These are phyloP conservation scores for Thyatira batis DNA, from an alignment of 2,888 invertebrate species.

Conservation along the genomic window DNA sequence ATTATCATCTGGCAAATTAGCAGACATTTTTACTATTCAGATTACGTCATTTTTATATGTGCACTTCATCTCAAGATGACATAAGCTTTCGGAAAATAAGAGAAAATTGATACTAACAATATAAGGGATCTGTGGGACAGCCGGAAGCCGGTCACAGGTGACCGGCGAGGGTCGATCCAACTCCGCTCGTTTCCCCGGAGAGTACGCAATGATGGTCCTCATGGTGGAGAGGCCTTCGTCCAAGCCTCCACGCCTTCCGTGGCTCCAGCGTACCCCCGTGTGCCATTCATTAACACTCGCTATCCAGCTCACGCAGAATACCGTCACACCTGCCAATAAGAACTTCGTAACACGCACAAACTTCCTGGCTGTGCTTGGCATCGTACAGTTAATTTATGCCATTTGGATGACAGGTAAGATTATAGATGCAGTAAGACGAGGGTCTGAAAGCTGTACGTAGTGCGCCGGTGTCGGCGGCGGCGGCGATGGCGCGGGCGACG, in stretches of 20 bases:
- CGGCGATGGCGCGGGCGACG: constrained; percentile 38
- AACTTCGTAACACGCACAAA: constrained; percentile 64
- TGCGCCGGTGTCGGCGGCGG: constrained; percentile 38
- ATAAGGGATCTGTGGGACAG: constrained; percentile 54
- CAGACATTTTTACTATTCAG: constrained; percentile 3
- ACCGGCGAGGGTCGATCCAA: constrained; percentile 73
- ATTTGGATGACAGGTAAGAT: constrained; percentile 19
- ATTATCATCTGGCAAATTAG: constrained; percentile 8
- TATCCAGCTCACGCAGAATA: constrained; percentile 75
- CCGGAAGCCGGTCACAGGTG: constrained; percentile 65
- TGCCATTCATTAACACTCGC: constrained; percentile 72
- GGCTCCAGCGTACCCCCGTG: constrained; percentile 53
- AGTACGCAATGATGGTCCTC: constrained; percentile 84
- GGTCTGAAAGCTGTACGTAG: not conserved
- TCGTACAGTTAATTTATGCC: constrained; percentile 25
- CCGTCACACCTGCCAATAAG: constrained; percentile 64
- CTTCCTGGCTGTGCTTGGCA: constrained; percentile 60
- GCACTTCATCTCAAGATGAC: not conserved
- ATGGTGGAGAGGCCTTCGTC: constrained; percentile 58
- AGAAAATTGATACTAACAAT: constrained; percentile 53
- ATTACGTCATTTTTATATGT: not conserved
- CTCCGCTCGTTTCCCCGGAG: constrained; percentile 79
- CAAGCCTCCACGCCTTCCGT: constrained; percentile 25
- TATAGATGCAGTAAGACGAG: constrained; percentile 22
- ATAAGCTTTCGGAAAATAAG: constrained; percentile 8